Conservation (phyloP, 2,113 vertebrate species). For the Gorsachius goisagi region DNA sequence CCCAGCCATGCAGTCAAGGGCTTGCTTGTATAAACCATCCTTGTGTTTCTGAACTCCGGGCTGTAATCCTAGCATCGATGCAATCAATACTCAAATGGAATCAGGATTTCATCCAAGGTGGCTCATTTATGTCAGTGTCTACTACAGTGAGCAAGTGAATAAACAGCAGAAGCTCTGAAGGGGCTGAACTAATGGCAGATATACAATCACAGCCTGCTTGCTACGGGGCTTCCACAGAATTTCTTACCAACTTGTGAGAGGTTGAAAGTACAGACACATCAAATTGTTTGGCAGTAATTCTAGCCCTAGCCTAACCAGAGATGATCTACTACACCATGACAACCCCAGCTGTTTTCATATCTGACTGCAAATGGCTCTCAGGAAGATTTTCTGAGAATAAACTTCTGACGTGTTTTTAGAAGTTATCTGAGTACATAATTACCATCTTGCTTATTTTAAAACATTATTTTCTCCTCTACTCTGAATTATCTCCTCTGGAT, state of each 20-base stretch:
- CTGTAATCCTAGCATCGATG: not conserved
- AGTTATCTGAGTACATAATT: not conserved
- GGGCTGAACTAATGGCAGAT: not conserved
- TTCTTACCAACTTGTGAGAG: not conserved
- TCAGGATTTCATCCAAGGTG: not conserved
- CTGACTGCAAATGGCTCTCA: not conserved
- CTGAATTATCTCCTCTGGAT: not conserved
- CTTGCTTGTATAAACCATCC: not conserved
- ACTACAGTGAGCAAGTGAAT: not conserved
- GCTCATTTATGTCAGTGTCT: not conserved
- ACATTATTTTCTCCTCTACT: not conserved
- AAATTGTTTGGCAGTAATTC: not conserved
- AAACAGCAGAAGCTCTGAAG: not conserved
- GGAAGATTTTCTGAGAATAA: not conserved
- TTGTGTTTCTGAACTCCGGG: not conserved
- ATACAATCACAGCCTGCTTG: not conserved
- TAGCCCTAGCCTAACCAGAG: not conserved
- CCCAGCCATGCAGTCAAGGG: not conserved
- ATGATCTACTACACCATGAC: not conserved
- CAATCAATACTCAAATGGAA: not conserved
- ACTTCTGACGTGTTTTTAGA: not conserved
- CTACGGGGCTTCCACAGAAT: not conserved
- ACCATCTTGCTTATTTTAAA: not conserved
- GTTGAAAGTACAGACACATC: not conserved
- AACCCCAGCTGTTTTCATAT: not conserved